phyloP scores from a whole-genome alignment of 2,797 vertebrate genomes.

The Cirrhinus molitorella region DNA sequence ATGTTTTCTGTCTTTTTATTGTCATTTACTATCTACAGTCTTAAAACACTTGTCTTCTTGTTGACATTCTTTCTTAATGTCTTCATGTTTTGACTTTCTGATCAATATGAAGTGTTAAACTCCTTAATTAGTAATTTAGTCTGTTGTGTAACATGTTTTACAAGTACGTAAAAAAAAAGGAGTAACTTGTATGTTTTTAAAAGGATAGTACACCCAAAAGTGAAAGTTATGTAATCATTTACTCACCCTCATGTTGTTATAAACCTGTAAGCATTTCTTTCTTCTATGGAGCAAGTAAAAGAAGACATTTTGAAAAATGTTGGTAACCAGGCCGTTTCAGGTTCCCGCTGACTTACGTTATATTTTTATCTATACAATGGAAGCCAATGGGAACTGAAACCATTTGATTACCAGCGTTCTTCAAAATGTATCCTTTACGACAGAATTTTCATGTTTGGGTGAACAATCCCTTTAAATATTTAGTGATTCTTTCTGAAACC shows the following conservation, averaged over 20 bases:
- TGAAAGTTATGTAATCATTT: not conserved
- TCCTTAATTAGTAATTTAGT: not conserved
- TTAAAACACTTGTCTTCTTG: conserved; percentile 4
- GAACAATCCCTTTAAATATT: not conserved
- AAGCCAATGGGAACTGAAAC: not conserved
- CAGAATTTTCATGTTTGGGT: not conserved
- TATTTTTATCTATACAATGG: not conserved
- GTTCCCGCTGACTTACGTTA: not conserved
- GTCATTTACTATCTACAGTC: conserved; percentile 3
- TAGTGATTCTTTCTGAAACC: conserved; percentile 4
- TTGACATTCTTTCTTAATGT: not conserved
- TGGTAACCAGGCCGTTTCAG: too few species aligned
- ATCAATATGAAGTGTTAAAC: not conserved
- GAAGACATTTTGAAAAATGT: not conserved
- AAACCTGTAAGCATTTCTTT: not conserved
- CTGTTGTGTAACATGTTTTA: not conserved
- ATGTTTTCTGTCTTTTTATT: conserved; percentile 41
- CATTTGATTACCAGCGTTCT: not conserved
- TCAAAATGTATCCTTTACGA: not conserved
- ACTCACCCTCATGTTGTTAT: not conserved
- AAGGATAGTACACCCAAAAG: not conserved
- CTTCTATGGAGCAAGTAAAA: too few species aligned
- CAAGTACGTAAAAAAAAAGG: not conserved
- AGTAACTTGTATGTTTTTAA: not conserved
- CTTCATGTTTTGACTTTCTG: not conserved